Evolutionary conservation across 2,113 vertebrate genomes (phyloP), one percentile per base, ranked within the genome.

Genomic region (Sialia sialis): DNA sequence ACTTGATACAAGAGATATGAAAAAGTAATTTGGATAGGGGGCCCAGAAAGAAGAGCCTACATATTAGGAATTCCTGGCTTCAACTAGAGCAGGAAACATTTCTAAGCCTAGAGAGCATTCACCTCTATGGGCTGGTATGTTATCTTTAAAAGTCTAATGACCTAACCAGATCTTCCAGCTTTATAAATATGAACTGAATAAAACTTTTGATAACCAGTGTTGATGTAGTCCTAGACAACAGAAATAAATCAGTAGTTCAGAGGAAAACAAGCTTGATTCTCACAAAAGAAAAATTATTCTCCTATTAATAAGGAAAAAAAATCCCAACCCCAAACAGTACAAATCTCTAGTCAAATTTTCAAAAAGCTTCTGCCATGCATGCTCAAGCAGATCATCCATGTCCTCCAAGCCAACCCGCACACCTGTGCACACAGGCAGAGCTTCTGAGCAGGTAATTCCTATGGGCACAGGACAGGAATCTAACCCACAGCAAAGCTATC

Each of bases 291-390:
- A n/a, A 25, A 68, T 12, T 2, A 68, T n/a, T 49, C 17, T 87
- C 36, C 32, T 49, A 82, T 49, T 38, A 36, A 36, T 43, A 56
- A 92, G 29, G 26, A 46, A 58, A 70, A 70, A 79, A 82, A 60
- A 29, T 0, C 2, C 69, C 78, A 76, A 32, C 0, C 46, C 48
- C 19, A 20, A 87, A 64, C n/a, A 95, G 58, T 55, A 87, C 51
- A 89, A 73, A 89, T 74, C 16, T 94, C 67, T 69, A 51, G 70
- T 27, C 13, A 85, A 87, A 66, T 59, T 94, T 87, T 89, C 49
- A 36, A 69, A 85, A 91, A 95, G 87, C 93, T 83, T 91, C 95
- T 93, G 94, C 94, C 94, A 95, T 94, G 93, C 87, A 93, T 39
- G 91, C 89, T 83, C 46, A 96, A 96, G 94, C 92, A 88, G 80